Evolutionary conservation across 2,797 vertebrate genomes (phyloP), one percentile per base, ranked within the genome.

Genomic region (Harpagifer antarcticus): DNA sequence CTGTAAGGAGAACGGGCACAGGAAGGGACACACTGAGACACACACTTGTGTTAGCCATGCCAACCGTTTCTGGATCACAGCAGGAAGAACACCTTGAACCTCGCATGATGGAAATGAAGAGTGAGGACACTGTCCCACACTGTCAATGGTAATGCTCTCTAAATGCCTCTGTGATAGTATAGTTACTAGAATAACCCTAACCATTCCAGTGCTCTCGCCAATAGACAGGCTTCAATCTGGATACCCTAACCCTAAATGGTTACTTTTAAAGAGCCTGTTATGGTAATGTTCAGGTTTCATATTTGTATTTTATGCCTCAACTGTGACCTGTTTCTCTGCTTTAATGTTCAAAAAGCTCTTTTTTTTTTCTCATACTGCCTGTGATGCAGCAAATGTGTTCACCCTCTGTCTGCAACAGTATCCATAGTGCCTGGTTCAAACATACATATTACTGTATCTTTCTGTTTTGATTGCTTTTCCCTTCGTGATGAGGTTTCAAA

Each of bases 41-140:
- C 64, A 82, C 69, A 76, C 61, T 72, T 53, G 16, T 71, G 63
- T 58, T 65, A 68, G 58, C 50, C 68, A 69, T 59, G 79, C 82
- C 85, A 90, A 79, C 65, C 58, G 72, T 47, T 62, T 76, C 74
- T 84, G 83, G 70, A 76, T 66, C 78, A 40, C 62, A 75, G 78
- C 62, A 65, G 63, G 79, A 85, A 37, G 57, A 27, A 75, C 67
- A 79, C 72, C 63, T 77, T 78, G 71, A 76, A 65, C 42, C 65
- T 49, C 8, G 49, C n/a, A 79, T 54, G 45, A 85, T 74, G 62
- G 57, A 52, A 68, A 65, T 68, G 60, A 23, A 23, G 23, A 82
- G 56, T 54, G 44, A 17, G 49, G 76, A 70, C 67, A 49, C 44
- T 67, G 45, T 62, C 56, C 14, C 57, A 55, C 45, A 52, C 31